Evolutionary conservation across 1,140 invertebrate genomes (phyloP).

Genomic region (Cardiocondyla obscurior): DNA sequence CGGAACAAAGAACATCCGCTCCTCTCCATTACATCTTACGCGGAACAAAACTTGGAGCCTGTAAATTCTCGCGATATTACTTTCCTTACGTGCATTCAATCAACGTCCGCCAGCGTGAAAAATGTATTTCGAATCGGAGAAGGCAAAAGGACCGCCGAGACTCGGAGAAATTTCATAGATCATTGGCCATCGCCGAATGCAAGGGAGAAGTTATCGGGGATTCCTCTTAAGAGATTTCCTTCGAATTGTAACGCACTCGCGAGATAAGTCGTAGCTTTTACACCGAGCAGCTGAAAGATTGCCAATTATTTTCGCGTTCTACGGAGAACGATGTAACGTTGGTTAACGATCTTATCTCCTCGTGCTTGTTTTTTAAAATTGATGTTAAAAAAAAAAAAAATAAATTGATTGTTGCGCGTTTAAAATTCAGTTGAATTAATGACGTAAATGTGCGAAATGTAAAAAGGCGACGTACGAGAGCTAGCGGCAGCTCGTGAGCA

Average conservation of each 20-base stretch:
- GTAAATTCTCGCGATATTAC: conserved; percentile 60
- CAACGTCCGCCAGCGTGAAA: conserved; percentile 61
- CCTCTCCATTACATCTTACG: not conserved
- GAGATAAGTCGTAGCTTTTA: not conserved
- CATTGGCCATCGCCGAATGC: conserved; percentile 39
- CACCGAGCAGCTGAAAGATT: not conserved
- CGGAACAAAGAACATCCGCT: not conserved
- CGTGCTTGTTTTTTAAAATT: not conserved
- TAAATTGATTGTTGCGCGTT: no score
- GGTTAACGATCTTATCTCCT: not conserved
- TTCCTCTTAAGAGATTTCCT: not conserved
- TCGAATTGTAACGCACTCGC: not conserved
- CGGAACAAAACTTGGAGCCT: conserved; percentile 18
- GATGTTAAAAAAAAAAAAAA: no score
- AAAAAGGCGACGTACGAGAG: conserved; percentile 9
- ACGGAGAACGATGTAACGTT: not conserved
- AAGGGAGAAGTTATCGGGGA: conserved; percentile 13
- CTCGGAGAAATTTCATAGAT: conserved; percentile 51
- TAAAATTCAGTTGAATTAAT: not conserved
- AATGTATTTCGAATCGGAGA: conserved; percentile 61
- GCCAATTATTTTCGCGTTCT: not conserved
- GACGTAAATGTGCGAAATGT: not conserved
- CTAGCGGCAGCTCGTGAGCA: not conserved
- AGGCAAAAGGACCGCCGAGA: conserved; percentile 21
- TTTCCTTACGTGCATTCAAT: conserved; percentile 54